Conservation (phyloP, 2,888 invertebrate genomes). For the Lycaena phlaeas region DNA sequence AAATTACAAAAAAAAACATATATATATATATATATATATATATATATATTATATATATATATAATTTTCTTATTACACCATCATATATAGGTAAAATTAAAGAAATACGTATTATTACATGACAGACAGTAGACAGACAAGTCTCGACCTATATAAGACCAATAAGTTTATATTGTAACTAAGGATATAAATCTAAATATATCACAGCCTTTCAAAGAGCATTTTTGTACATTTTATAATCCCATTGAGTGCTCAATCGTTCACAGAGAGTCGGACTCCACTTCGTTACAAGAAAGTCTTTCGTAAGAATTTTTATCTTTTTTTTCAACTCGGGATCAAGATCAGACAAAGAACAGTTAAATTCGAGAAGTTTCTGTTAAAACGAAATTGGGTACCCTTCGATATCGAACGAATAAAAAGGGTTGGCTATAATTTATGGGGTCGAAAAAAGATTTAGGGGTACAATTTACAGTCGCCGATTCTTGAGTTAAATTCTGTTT, state of each 20-base stretch:
- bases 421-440: conserved; percentile 10
- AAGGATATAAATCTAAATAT: too few relatives aligned
- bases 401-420: conserved; percentile 6
- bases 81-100: too few relatives aligned
- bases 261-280: not conserved
- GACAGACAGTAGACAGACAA: too few relatives aligned
- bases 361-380: conserved; percentile 10
- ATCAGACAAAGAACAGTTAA: conserved; percentile 11
- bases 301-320: not conserved
- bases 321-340: conserved; percentile 9
- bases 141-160: too few relatives aligned
- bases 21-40: too few relatives aligned
- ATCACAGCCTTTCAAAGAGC: too few relatives aligned
- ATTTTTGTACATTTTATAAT: conserved; percentile 4
- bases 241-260: not conserved
- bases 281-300: conserved; percentile 4
- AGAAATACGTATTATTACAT: too few relatives aligned
- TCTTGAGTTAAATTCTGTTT: too few relatives aligned
- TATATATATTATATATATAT: too few relatives aligned
- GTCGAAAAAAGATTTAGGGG: conserved; percentile 9
- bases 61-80: too few relatives aligned
- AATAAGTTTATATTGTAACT: too few relatives aligned
- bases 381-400: conserved; percentile 8
- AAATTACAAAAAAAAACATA: not conserved
- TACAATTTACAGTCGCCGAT: not conserved